Conservation (phyloP, 2,113 vertebrate genomes). For the Opisthocomus hoazin region DNA sequence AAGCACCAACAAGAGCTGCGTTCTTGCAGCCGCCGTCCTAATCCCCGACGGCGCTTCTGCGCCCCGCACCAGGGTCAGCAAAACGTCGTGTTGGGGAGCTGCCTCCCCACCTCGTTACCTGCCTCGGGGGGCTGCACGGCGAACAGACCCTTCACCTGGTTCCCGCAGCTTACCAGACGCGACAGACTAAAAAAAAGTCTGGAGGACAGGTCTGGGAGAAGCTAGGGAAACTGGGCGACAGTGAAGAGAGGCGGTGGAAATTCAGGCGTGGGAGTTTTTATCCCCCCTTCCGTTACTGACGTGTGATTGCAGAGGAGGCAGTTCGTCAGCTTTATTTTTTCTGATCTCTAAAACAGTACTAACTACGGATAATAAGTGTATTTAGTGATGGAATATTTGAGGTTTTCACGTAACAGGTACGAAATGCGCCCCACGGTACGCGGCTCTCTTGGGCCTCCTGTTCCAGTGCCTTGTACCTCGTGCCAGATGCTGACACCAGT, state of each 20-base stretch:
- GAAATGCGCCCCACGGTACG: not conserved
- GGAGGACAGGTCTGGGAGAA: not conserved
- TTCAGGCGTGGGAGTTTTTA: not conserved
- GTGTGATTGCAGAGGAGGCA: not conserved
- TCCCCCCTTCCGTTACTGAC: not conserved
- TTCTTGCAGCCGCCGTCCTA: not conserved
- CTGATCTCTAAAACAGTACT: not conserved
- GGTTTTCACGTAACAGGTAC: not conserved
- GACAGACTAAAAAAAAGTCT: not conserved
- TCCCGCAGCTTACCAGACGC: not conserved
- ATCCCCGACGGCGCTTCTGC: fast-evolving
- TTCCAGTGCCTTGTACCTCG: not conserved
- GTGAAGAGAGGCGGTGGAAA: not conserved
- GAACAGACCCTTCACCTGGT: not conserved
- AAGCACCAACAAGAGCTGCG: not conserved
- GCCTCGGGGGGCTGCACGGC: not conserved
- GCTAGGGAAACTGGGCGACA: not conserved
- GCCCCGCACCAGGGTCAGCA: fast-evolving
- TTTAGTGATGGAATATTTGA: not conserved
- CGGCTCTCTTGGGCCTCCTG: not conserved
- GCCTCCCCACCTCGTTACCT: not conserved
- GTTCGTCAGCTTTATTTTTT: not conserved
- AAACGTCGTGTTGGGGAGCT: not conserved
- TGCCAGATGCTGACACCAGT: not conserved
- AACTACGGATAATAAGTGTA: not conserved